These are phyloP conservation scores for Denticeps clupeoides DNA, from an alignment of 2,797 vertebrate species.

Conservation along the genomic window DNA sequence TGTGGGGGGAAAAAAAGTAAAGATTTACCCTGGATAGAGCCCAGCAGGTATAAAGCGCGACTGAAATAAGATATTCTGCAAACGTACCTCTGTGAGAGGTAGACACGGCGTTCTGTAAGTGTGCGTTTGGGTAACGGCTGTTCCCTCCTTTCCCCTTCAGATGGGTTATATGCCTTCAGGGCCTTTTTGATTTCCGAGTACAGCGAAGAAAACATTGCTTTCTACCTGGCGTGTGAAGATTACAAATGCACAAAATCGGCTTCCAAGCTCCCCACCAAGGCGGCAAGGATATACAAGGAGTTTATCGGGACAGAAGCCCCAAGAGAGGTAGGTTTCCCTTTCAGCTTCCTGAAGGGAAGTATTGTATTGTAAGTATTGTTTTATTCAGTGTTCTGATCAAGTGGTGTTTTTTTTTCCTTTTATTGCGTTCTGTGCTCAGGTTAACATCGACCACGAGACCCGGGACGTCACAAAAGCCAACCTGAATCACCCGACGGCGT, in stretches of 20 bases:
- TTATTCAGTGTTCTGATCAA: neutral
- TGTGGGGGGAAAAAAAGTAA: too few relatives aligned
- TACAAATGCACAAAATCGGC: constrained; percentile 75
- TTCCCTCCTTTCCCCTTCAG: constrained; percentile 42
- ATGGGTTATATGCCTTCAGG: constrained; percentile 84
- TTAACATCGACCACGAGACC: constrained; percentile 69
- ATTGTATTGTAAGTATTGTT: neutral
- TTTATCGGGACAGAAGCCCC: constrained; percentile 86
- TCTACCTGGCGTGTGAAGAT: constrained; percentile 93
- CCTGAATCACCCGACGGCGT: constrained; percentile 38
- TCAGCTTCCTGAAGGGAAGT: too few relatives aligned
- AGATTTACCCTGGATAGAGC: too few relatives aligned
- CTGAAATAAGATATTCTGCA: too few relatives aligned
- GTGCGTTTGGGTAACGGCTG: too few relatives aligned
- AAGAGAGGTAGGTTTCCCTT: constrained; percentile 73
- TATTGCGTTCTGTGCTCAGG: constrained; percentile 30
- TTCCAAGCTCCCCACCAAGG: constrained; percentile 70
- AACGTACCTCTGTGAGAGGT: too few relatives aligned
- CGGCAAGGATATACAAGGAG: constrained; percentile 83
- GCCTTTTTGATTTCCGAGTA: constrained; percentile 88
- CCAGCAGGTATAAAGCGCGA: too few relatives aligned
- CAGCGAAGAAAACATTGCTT: constrained; percentile 94
- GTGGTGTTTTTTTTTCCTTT: constrained; percentile 8
- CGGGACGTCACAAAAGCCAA: constrained; percentile 63
- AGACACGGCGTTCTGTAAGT: too few relatives aligned